Conservation (phyloP, 37 sponge, comb jelly and placozoan genomes). For the Spongilla lacustris region DNA sequence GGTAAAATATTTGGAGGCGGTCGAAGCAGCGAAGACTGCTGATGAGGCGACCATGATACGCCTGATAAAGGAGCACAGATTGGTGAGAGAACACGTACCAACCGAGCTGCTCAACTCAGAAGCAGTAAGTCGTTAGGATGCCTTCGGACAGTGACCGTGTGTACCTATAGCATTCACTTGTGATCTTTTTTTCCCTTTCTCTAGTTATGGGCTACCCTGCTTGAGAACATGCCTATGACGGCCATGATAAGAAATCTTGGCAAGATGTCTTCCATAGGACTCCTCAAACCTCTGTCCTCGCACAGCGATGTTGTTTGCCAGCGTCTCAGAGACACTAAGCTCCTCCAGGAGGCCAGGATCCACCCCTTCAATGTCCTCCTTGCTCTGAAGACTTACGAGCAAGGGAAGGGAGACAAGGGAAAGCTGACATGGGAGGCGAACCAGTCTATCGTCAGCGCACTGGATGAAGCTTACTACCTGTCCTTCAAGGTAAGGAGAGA, state of each 20-base stretch:
- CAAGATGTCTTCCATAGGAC: conserved; percentile 79
- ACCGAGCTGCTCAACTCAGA: conserved; percentile 54
- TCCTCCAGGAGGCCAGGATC: conserved; percentile 60
- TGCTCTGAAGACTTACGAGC: conserved; percentile 70
- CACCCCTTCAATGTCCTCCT: conserved; percentile 82
- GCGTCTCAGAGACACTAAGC: conserved; percentile 30
- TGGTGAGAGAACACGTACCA: conserved; percentile 82
- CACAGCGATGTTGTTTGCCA: conserved; percentile 44
- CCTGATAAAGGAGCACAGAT: conserved; percentile 34
- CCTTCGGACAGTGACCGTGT: too few species aligned
- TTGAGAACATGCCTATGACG: conserved; percentile 83
- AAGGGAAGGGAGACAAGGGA: conserved; percentile 66
- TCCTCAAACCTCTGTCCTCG: conserved; percentile 56
- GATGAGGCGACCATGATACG: conserved; percentile 45
- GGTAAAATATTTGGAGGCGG: conserved; percentile 54
- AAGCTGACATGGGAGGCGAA: conserved; percentile 68
- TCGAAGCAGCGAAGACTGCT: conserved; percentile 58
- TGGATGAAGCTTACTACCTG: conserved; percentile 68
- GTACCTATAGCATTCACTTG: too few species aligned
- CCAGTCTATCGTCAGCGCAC: conserved; percentile 48
- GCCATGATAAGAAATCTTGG: conserved; percentile 86
- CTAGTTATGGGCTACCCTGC: conserved; percentile 75
- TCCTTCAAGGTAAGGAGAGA: conserved; percentile 66
- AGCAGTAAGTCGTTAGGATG: conserved; percentile 26
- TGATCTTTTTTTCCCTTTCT: too few species aligned